Evolutionary conservation across 2,888 invertebrate genomes (phyloP).

Genomic region (Drosophila quinaria): DNA sequence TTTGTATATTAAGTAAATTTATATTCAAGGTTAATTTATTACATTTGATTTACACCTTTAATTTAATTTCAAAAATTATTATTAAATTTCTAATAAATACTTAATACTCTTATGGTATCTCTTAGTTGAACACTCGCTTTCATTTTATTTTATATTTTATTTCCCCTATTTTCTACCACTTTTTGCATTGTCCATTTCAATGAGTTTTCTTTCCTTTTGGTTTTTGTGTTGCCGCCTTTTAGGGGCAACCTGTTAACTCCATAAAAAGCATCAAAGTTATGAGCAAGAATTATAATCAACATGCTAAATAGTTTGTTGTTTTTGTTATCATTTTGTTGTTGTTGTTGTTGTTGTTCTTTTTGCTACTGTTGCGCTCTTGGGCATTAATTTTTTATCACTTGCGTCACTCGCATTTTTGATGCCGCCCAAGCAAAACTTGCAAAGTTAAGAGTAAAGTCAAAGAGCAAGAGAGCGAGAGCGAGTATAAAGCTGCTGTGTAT

Average conservation of each 20-base stretch:
- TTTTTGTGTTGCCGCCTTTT: conserved; percentile 44
- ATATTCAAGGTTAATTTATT: too few species aligned
- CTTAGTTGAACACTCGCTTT: not conserved
- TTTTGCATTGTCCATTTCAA: conserved; percentile 9
- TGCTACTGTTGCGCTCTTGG: conserved; percentile 45
- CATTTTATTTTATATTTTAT: too few species aligned
- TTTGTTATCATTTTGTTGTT: conserved; percentile 11
- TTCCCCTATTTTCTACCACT: not conserved
- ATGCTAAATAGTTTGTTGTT: conserved; percentile 51
- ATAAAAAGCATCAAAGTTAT: conserved; percentile 47
- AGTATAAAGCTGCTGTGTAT: conserved; percentile 28
- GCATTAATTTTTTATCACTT: conserved; percentile 78
- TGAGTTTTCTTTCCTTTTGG: conserved; percentile 25
- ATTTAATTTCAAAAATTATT: not conserved
- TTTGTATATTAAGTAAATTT: too few species aligned
- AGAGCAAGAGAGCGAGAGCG: conserved; percentile 16
- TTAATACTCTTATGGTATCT: conserved; percentile 4
- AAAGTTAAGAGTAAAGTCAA: conserved; percentile 25
- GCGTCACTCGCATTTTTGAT: conserved; percentile 79
- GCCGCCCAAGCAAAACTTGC: conserved; percentile 45
- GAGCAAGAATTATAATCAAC: conserved; percentile 50
- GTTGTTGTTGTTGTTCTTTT: conserved; percentile 16
- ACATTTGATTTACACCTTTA: too few species aligned
- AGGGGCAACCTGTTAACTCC: conserved; percentile 60
- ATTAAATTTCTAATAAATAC: not conserved